These are phyloP conservation scores for Porites rus DNA, from an alignment of 92 coral and sea anemone species.

Conservation along the genomic window DNA sequence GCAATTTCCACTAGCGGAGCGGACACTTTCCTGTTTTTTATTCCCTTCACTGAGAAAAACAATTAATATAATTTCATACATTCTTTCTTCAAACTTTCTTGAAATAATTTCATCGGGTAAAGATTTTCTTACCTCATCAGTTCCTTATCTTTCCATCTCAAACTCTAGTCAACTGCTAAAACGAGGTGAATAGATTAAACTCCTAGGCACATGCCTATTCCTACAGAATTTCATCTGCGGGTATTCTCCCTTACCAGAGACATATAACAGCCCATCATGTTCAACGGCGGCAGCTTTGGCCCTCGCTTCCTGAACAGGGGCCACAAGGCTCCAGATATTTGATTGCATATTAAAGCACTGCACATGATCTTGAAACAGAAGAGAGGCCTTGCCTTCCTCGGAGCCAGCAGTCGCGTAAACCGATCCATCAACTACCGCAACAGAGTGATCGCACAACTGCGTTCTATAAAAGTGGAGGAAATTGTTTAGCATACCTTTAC, in stretches of 20 bases:
- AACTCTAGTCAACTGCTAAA: no score
- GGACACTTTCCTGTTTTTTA: no score
- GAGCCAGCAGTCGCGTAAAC: slow-evolving; percentile 89
- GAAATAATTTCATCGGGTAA: no score
- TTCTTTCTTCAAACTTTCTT: no score
- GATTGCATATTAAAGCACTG: slow-evolving; percentile 71
- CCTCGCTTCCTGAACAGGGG: slow-evolving; percentile 79
- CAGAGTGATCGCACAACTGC: slow-evolving; percentile 72
- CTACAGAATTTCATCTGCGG: no score
- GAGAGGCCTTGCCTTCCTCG: slow-evolving; percentile 79
- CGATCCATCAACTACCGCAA: slow-evolving; percentile 70
- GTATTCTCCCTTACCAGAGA: slow-evolving; percentile 60
- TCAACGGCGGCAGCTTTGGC: slow-evolving; percentile 68
- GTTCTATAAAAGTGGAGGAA: slow-evolving; percentile 19
- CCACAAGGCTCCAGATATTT: slow-evolving; percentile 76
- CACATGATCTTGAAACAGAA: slow-evolving; percentile 77
- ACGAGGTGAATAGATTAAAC: no score
- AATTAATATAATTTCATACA: no score
- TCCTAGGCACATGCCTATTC: no score
- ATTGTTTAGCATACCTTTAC: background rate
- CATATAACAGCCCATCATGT: slow-evolving; percentile 67
- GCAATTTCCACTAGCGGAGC: no score
- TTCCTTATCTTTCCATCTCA: no score
- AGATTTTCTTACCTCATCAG: no score
- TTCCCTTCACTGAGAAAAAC: no score